phyloP scores from a whole-genome alignment of 2,888 invertebrate species.

The Arctia plantaginis region DNA sequence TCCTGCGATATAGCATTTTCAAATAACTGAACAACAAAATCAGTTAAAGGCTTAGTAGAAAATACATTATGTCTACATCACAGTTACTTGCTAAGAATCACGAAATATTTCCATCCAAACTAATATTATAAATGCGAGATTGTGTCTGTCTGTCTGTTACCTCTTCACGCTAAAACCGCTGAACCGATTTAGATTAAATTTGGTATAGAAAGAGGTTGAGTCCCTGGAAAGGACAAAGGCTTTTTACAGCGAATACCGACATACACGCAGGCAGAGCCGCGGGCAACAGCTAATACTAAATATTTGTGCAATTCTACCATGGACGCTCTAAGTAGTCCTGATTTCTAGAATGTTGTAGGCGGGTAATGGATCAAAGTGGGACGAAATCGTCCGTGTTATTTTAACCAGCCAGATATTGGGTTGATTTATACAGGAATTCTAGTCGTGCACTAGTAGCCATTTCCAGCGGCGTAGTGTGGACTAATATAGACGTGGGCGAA shows the following conservation, averaged over 20 bases:
- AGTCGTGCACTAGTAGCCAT: not conserved
- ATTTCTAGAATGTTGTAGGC: not conserved
- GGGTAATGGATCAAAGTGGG: not conserved
- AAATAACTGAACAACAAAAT: not conserved
- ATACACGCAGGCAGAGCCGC: too few species aligned
- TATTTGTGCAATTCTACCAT: not conserved
- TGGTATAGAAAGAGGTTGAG: too few species aligned
- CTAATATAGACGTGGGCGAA: too few species aligned
- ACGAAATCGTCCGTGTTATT: not conserved
- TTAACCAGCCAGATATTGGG: not conserved
- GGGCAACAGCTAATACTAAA: too few species aligned
- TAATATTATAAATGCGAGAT: too few species aligned
- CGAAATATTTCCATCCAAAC: not conserved
- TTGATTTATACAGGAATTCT: not conserved
- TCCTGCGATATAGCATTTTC: not conserved
- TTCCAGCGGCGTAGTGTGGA: too few species aligned
- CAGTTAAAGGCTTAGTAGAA: not conserved
- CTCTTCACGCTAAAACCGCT: too few species aligned
- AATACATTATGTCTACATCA: not conserved
- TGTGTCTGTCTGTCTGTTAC: too few species aligned
- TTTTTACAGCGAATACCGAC: too few species aligned
- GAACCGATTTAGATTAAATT: too few species aligned
- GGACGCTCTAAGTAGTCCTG: not conserved
- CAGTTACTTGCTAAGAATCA: not conserved
- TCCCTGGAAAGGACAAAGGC: too few species aligned